These are phyloP conservation scores for Dallia pectoralis DNA, from an alignment of 2,797 vertebrate genomes.

Conservation along the genomic window DNA sequence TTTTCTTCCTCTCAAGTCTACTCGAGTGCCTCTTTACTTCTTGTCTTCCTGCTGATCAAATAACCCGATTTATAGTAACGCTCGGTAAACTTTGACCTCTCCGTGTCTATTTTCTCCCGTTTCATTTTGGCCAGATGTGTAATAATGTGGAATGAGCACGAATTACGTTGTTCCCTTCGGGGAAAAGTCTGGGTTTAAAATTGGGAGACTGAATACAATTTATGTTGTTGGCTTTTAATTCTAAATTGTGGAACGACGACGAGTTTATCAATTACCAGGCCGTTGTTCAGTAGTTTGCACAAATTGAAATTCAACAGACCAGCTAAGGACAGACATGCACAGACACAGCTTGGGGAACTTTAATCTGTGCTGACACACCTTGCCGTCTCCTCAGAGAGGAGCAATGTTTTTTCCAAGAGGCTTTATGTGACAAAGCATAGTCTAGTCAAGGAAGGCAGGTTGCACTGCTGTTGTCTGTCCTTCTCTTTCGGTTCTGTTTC, in stretches of 20 bases:
- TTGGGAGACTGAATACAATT: slow-evolving; percentile 15
- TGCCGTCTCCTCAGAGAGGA: background rate
- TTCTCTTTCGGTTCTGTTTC: background rate
- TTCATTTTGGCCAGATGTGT: slow-evolving; percentile 21
- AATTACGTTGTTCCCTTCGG: slow-evolving; percentile 9
- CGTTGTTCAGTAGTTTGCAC: background rate
- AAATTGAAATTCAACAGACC: background rate
- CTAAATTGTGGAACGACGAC: background rate
- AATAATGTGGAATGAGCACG: background rate
- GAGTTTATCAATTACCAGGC: slow-evolving; percentile 9
- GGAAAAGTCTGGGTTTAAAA: slow-evolving; percentile 9
- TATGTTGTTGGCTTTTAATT: background rate
- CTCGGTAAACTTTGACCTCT: slow-evolving; percentile 27
- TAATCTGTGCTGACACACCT: background rate
- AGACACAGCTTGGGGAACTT: slow-evolving; percentile 9
- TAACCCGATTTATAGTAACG: slow-evolving; percentile 43
- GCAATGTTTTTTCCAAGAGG: background rate
- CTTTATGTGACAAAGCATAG: slow-evolving; percentile 4
- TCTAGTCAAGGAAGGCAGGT: background rate
- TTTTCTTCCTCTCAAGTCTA: slow-evolving; percentile 1
- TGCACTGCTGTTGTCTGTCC: slow-evolving; percentile 7
- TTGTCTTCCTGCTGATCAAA: slow-evolving; percentile 43
- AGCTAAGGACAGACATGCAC: slow-evolving; percentile 10
- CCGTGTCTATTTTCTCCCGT: slow-evolving; percentile 20
- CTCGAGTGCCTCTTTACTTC: background rate